Evolutionary conservation across 2,888 invertebrate genomes (phyloP).

Genomic region (Eledone cirrhosa): DNA sequence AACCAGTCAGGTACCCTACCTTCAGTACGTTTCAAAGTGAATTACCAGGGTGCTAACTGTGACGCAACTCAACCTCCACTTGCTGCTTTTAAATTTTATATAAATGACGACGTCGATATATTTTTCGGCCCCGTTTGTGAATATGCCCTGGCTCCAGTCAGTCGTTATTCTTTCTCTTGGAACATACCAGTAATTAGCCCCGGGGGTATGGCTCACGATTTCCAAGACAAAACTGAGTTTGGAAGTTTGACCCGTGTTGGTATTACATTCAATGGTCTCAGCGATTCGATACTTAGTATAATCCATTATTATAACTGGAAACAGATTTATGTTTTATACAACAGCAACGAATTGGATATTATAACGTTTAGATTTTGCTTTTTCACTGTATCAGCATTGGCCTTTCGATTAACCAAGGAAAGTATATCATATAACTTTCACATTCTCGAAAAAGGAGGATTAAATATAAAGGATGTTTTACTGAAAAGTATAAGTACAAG

Average conservation of each 20-base stretch:
- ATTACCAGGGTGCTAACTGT: slow-evolving; percentile 53
- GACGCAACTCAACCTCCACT: slow-evolving; percentile 53
- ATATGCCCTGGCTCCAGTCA: slow-evolving; percentile 86
- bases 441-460: not conserved
- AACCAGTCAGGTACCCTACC: slow-evolving; percentile 34
- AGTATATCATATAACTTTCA: slow-evolving; percentile 26
- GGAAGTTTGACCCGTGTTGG: slow-evolving; percentile 38
- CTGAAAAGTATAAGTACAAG: slow-evolving; percentile 30
- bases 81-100: slow-evolving; percentile 53
- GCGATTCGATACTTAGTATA: slow-evolving; percentile 30
- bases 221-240: slow-evolving; percentile 40
- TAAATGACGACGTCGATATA: slow-evolving; percentile 48
- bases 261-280: slow-evolving; percentile 38
- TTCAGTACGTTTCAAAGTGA: slow-evolving; percentile 38
- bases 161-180: slow-evolving; percentile 87
- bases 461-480: slow-evolving; percentile 29
- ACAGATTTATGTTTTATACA: slow-evolving; percentile 78
- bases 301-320: slow-evolving; percentile 70
- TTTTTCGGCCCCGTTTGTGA: slow-evolving; percentile 65
- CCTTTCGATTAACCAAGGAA: slow-evolving; percentile 66
- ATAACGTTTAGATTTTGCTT: slow-evolving; percentile 77
- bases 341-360: slow-evolving; percentile 77
- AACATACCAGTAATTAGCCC: slow-evolving; percentile 85
- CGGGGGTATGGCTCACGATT: slow-evolving; percentile 57
- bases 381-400: slow-evolving; percentile 78